Evolutionary conservation across 1,140 invertebrate species (phyloP), one percentile per base, ranked within the genome.

Genomic region (Ctenoplectra terminalis): DNA sequence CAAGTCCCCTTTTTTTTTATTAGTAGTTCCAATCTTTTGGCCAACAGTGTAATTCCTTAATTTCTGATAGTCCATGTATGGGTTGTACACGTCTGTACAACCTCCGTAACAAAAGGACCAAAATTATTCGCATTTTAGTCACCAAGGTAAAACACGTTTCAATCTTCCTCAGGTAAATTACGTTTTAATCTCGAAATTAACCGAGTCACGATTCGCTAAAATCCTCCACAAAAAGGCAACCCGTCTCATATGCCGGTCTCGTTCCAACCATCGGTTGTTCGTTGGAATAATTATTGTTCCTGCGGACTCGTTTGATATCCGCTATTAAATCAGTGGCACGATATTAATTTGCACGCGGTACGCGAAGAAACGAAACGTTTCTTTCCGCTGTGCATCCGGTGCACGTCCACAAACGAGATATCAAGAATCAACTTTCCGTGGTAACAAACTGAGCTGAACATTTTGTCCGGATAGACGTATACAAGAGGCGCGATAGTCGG

Each of bases 261-360:
- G 29, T 34, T 37, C 15, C 31, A 26, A n/a, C n/a, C n/a, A n/a
- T n/a, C n/a, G n/a, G n/a, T n/a, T n/a, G n/a, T n/a, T n/a, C n/a
- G n/a, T n/a, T 67, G 17, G 64, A 23, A 67, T 67, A 67, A 67
- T 67, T 67, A 48, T 43, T 29, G 20, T 48, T 48, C 26, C 64
- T 17, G 43, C 31, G 26, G 64, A 29, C 64, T 48, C 64, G 17
- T 67, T 67, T 67, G 46, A 70, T n/a, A 37, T 70, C 48, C 67
- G 1, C 20, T 48, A 11, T 52, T 31, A 34, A 70, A 54, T 70
- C 67, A 52, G 31, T 37, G 23, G 31, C 31, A 34, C 67, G 29
- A 70, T 52, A 70, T 70, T 50, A 52, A 70, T 70, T 52, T 48
- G n/a, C 26, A 17, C 11, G 13, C 61, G 23, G 7, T 5, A 26